phyloP scores from a whole-genome alignment of 2,888 invertebrate genomes.

The Meta bourneti region DNA sequence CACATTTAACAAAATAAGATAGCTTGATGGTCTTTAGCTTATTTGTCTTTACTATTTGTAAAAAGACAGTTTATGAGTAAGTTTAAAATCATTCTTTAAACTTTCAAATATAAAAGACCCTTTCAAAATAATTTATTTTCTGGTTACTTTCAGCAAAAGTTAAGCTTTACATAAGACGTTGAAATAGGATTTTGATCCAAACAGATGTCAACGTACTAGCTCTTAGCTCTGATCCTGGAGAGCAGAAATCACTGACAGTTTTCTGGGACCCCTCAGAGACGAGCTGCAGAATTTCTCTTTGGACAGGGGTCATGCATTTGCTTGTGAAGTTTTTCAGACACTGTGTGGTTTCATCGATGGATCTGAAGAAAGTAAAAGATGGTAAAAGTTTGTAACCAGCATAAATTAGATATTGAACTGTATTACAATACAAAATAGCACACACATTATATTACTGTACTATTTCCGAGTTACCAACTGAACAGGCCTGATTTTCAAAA shows the following conservation, averaged over 20 bases:
- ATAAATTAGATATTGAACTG: too few species aligned
- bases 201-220: constrained; percentile 71
- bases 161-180: too few species aligned
- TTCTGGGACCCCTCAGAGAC: constrained; percentile 77
- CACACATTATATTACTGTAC: background rate
- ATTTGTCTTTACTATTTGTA: too few species aligned
- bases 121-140: too few species aligned
- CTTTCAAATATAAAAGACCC: too few species aligned
- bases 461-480: background rate
- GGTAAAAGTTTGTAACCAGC: background rate
- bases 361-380: constrained; percentile 42
- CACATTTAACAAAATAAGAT: too few species aligned
- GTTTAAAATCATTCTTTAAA: too few species aligned
- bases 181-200: too few species aligned
- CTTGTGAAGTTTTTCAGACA: constrained; percentile 78
- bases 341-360: constrained; percentile 76
- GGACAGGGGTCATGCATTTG: constrained; percentile 78
- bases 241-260: constrained; percentile 78
- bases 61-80: too few species aligned
- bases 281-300: constrained; percentile 77
- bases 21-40: too few species aligned
- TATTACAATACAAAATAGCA: background rate
- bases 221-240: constrained; percentile 76
- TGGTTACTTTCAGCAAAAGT: too few species aligned
- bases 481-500: background rate